These are phyloP conservation scores for Apoda limacodes DNA, from an alignment of 2,888 invertebrate species.

Conservation along the genomic window DNA sequence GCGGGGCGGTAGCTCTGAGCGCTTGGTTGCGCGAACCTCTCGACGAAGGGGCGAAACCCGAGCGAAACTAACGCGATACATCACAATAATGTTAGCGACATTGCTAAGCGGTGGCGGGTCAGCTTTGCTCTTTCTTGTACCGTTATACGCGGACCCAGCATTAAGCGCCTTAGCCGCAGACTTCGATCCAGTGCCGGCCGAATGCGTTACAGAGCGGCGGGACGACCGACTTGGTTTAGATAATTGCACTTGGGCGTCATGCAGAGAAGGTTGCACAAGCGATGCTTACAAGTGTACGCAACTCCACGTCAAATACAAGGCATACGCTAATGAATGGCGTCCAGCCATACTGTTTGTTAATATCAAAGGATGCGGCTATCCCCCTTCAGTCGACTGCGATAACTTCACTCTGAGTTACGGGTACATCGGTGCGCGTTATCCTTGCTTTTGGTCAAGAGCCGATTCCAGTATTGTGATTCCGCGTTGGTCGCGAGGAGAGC, in stretches of 20 bases:
- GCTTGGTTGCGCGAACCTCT: constrained; percentile 50
- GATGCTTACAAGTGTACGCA: constrained; percentile 79
- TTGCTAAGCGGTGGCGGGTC: constrained; percentile 57
- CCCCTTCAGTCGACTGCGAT: constrained; percentile 80
- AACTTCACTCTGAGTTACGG: constrained; percentile 81
- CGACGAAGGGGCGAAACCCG: constrained; percentile 51
- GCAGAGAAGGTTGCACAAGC: constrained; percentile 84
- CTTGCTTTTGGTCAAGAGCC: constrained; percentile 79
- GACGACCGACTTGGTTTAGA: constrained; percentile 79
- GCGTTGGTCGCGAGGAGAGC: constrained; percentile 84
- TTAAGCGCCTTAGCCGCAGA: constrained; percentile 76
- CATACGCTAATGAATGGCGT: constrained; percentile 57
- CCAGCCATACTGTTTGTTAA: constrained; percentile 79
- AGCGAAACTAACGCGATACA: constrained; percentile 53
- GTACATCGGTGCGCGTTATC: constrained; percentile 74
- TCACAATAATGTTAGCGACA: constrained; percentile 54
- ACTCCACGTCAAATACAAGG: constrained; percentile 73
- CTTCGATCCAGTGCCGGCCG: constrained; percentile 79
- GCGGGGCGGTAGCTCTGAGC: constrained; percentile 61
- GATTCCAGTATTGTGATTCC: constrained; percentile 87
- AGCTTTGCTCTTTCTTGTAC: constrained; percentile 60
- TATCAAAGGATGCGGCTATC: constrained; percentile 88
- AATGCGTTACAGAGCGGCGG: constrained; percentile 77
- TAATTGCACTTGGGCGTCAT: constrained; percentile 85
- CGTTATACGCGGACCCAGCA: constrained; percentile 63